Base-by-base conservation (phyloP, 2,797 vertebrate genomes). In the Neosilurus mollespiculum region DNA sequence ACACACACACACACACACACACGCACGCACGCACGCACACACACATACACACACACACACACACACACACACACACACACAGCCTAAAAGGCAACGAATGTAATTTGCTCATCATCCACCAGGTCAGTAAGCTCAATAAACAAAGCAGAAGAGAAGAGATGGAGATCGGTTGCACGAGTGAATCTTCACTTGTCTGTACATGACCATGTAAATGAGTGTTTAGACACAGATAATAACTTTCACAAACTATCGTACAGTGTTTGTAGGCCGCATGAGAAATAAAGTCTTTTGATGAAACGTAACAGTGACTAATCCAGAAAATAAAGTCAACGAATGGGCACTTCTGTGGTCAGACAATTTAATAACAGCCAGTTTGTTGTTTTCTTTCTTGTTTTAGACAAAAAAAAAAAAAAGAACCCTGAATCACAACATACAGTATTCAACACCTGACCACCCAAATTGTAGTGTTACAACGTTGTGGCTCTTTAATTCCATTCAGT, bases 361-460 rank as follows among this genome's bases (percentile, higher is more conserved):
- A 49, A 70, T 20, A 5, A n/a, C 58, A 18, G 34, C 18, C 24
- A 9, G 49, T 12, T 64, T 64, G n/a, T 54, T 54, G 49, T n/a
- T 80, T 80, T 56, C 14, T 53, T 16, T 15, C 11, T 43, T 43
- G 37, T 43, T 71, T 12, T 69, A 80, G 56, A 78, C 66, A 61
- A 66, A 66, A 79, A 59, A 86, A 62, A 43, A 43, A 43, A 43
- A 43, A 43, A 43, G 6, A 43, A 43, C 37, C n/a, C n/a, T 81
- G 43, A 85, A 86, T 85, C 85, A 85, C 56, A 12, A 18, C 16
- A 34, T 75, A 43, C 37, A 43, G 37, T 43, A 78, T 81, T 77
- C 81, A 81, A 84, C 54, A 51, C 75, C 70, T 73, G 78, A 80
- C 53, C 54, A 43, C 56, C 59, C 69, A 56, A 59, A 34, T 26